phyloP scores from a whole-genome alignment of 2,113 vertebrate genomes.

The Hyperoodon ampullatus region DNA sequence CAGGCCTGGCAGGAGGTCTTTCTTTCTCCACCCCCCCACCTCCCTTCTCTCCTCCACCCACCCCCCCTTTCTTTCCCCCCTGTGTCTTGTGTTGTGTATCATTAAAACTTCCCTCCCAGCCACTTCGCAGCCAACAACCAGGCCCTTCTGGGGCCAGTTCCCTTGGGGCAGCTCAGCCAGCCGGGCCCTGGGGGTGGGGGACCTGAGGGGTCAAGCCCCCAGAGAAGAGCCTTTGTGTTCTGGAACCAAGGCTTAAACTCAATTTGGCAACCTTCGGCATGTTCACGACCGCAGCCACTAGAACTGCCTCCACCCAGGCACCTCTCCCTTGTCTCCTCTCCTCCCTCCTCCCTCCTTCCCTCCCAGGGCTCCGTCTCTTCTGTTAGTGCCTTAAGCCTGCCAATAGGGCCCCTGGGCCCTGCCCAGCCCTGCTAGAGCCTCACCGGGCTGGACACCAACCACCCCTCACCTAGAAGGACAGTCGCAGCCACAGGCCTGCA shows the following conservation, averaged over 20 bases:
- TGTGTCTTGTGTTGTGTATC: conserved; percentile 88
- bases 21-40: conserved; percentile 84
- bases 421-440: neutral
- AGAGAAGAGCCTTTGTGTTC: conserved; percentile 62
- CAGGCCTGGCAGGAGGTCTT: conserved; percentile 94
- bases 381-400: neutral
- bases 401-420: neutral
- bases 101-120: conserved; percentile 87
- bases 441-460: neutral
- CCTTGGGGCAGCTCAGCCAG: conserved; percentile 58
- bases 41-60: conserved; percentile 63
- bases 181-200: conserved; percentile 41
- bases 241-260: conserved; percentile 63
- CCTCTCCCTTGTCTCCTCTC: neutral
- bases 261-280: conserved; percentile 46
- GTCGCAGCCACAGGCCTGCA: neutral
- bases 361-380: neutral
- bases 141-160: conserved; percentile 77
- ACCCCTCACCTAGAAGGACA: neutral
- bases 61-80: conserved; percentile 73
- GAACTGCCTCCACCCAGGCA: neutral
- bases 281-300: neutral
- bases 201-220: conserved; percentile 65
- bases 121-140: conserved; percentile 77
- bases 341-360: neutral